These are phyloP conservation scores for Potamarius usumacintae DNA, from an alignment of 2,113 vertebrate genomes.

Conservation along the genomic window DNA sequence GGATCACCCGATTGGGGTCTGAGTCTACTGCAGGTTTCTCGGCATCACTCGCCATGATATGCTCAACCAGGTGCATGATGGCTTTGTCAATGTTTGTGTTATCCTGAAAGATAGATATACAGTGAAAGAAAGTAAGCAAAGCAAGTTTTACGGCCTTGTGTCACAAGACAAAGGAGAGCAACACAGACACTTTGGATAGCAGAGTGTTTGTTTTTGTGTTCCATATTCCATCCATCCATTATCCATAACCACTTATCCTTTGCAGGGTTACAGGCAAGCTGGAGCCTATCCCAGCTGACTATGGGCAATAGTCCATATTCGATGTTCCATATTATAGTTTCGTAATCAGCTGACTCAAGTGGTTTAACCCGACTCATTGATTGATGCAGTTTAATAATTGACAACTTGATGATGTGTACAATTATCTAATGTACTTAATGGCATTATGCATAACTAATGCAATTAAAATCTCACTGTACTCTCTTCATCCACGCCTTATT, in stretches of 20 bases:
- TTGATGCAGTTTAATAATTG: not conserved
- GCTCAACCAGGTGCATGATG: conserved; percentile 71
- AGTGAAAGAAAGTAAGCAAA: not conserved
- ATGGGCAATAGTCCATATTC: no score
- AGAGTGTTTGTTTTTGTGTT: not conserved
- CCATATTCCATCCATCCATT: no score
- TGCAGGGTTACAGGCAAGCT: no score
- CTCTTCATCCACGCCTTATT: not conserved
- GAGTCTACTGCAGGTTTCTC: conserved; percentile 34
- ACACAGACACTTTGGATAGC: not conserved
- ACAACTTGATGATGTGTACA: not conserved
- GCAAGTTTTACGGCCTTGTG: conserved; percentile 2
- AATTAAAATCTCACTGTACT: not conserved
- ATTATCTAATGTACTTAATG: not conserved
- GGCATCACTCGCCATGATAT: conserved; percentile 68
- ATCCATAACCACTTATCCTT: no score
- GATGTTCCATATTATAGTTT: not conserved
- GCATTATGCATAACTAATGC: not conserved
- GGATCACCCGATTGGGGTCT: conserved; percentile 63
- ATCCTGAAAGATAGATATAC: conserved; percentile 62
- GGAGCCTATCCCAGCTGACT: no score
- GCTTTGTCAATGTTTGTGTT: conserved; percentile 78
- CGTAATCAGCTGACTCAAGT: not conserved
- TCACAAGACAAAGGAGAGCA: not conserved
- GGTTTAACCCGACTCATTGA: not conserved